Percentiles rank a stretch among this genome's conserved stretches.
Evolutionary conservation across 2,797 vertebrate species (phyloP).

Genomic region (Coregonus sp.): DNA sequence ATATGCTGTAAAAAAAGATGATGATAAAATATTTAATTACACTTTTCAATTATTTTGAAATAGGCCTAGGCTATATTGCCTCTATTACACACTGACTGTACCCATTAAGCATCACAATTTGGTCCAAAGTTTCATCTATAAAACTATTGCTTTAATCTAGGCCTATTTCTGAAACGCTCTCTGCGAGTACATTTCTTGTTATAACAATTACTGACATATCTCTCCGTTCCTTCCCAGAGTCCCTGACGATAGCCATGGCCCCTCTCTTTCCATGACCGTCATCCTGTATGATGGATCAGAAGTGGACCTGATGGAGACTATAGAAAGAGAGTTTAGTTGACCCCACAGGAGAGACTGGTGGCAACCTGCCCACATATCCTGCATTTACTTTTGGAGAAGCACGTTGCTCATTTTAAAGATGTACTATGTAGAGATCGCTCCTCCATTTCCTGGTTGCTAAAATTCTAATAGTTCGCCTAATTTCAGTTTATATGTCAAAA

Average conservation of each 20-base stretch:
- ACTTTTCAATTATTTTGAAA: neutral
- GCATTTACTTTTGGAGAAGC: neutral
- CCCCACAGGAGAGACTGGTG: slow-evolving; percentile 22
- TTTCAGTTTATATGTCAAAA: too few relatives aligned
- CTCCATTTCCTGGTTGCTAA: too few relatives aligned
- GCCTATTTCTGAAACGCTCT: neutral
- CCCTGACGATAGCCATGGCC: slow-evolving; percentile 45
- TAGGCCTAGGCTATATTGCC: neutral
- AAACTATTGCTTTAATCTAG: neutral
- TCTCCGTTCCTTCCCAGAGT: slow-evolving; percentile 51
- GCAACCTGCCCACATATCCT: neutral
- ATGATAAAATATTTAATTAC: neutral
- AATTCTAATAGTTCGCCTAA: too few relatives aligned
- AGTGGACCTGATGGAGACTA: slow-evolving; percentile 81
- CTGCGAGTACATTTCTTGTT: neutral
- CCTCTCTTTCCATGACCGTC: slow-evolving; percentile 58
- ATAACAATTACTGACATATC: neutral
- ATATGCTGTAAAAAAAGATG: neutral
- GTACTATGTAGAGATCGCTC: too few relatives aligned
- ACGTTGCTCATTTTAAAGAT: neutral
- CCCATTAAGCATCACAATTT: neutral
- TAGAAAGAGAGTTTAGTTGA: slow-evolving; percentile 78
- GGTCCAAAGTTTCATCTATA: neutral
- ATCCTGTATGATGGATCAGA: slow-evolving; percentile 77
- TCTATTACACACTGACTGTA: neutral